phyloP scores from a whole-genome alignment of 2,797 vertebrate genomes.

The Odontamblyopus rebecca region DNA sequence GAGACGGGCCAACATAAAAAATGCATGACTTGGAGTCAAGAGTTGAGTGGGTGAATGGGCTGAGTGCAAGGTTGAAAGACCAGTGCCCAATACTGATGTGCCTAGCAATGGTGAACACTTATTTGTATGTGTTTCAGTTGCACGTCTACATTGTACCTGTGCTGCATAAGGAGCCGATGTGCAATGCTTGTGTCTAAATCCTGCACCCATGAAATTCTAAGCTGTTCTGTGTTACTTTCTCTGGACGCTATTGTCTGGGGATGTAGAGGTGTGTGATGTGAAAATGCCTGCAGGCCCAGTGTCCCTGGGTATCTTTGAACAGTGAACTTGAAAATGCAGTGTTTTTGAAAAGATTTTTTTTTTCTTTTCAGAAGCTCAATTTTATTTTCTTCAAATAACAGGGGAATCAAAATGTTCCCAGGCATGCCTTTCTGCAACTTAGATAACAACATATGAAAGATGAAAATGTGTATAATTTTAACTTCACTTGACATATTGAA shows the following conservation, averaged over 20 bases:
- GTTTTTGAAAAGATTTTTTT: background rate
- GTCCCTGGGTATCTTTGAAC: background rate
- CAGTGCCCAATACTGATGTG: constrained; percentile 37
- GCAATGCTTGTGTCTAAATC: too few species aligned
- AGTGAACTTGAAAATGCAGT: constrained; percentile 1
- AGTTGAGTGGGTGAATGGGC: constrained; percentile 18
- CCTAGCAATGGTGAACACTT: constrained; percentile 42
- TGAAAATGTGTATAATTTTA: background rate
- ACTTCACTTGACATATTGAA: background rate
- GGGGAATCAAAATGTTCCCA: background rate
- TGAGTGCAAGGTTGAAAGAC: constrained; percentile 15
- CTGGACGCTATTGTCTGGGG: background rate
- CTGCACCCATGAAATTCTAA: background rate
- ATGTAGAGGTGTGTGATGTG: constrained; percentile 31
- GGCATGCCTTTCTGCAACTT: background rate
- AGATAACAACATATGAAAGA: background rate
- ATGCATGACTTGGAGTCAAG: constrained; percentile 39
- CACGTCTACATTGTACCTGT: constrained; percentile 57
- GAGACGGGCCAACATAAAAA: constrained; percentile 51
- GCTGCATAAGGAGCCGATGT: too few species aligned
- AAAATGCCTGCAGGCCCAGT: constrained; percentile 1
- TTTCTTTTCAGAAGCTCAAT: background rate
- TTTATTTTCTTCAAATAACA: constrained; percentile 2
- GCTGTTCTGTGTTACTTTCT: background rate
- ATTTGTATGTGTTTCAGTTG: constrained; percentile 56